Conservation (phyloP, 2,113 vertebrate species). For the Jacana jacana region DNA sequence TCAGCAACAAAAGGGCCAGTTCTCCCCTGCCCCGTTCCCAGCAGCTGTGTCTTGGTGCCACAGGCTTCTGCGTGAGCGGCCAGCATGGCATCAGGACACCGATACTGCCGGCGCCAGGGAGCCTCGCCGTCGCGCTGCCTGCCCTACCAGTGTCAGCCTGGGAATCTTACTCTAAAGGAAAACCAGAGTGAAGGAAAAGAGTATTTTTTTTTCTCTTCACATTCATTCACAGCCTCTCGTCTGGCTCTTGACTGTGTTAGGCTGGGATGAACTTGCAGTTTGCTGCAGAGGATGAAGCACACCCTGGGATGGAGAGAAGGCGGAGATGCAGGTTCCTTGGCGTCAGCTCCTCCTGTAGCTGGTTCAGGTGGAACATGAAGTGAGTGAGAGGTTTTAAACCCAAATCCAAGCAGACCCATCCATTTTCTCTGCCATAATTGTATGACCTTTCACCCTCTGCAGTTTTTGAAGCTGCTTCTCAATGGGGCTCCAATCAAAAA, state of each 20-base stretch:
- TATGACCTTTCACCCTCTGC: background rate
- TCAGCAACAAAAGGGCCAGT: conserved; percentile 27
- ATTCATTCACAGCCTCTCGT: background rate
- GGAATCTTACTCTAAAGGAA: background rate
- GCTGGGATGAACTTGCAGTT: background rate
- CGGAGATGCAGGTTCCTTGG: background rate
- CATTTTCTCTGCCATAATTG: background rate
- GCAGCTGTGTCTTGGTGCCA: background rate
- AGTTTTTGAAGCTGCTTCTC: background rate
- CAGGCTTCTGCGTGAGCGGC: background rate
- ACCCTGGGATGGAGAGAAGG: background rate
- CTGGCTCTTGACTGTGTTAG: background rate
- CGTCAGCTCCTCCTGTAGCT: background rate
- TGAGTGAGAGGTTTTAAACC: background rate
- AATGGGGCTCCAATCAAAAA: fast-evolving
- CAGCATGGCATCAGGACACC: background rate
- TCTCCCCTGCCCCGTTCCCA: background rate
- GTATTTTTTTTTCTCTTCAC: background rate
- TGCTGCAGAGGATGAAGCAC: background rate
- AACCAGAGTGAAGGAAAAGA: background rate
- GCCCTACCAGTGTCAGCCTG: fast-evolving
- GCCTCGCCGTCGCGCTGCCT: fast-evolving
- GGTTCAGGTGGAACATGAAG: background rate
- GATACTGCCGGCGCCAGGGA: fast-evolving
- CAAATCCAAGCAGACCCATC: background rate